phyloP scores from a whole-genome alignment of 2,888 invertebrate genomes.

The Tiliacea citrago region DNA sequence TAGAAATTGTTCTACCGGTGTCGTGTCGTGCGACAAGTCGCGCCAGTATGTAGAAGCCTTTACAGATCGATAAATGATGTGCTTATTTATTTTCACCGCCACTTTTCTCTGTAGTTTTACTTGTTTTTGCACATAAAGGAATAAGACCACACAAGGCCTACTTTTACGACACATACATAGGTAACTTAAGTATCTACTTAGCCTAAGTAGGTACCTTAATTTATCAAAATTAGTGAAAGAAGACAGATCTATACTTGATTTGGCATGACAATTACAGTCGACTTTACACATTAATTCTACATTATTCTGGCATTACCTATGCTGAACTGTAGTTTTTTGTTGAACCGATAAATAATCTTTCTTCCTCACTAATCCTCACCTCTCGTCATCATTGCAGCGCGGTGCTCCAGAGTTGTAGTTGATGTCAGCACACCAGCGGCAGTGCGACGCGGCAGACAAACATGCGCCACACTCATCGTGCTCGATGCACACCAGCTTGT shows the following conservation, averaged over 20 bases:
- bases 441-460: constrained; percentile 84
- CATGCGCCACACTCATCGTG: constrained; percentile 85
- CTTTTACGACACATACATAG: not conserved
- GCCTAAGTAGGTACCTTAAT: too few species aligned
- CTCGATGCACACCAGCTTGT: constrained; percentile 85
- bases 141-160: too few species aligned
- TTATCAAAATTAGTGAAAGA: not conserved
- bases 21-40: too few species aligned
- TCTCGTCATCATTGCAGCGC: constrained; percentile 85
- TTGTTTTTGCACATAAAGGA: not conserved
- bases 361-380: constrained; percentile 69
- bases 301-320: too few species aligned
- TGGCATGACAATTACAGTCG: too few species aligned
- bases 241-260: not conserved
- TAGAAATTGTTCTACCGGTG: too few species aligned
- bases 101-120: not conserved
- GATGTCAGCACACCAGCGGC: constrained; percentile 88
- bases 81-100: not conserved
- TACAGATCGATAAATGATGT: not conserved
- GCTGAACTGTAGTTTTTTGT: too few species aligned
- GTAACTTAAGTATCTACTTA: too few species aligned
- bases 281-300: too few species aligned
- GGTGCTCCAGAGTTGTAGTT: constrained; percentile 80
- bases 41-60: too few species aligned
- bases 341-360: too few species aligned